These are phyloP conservation scores for Chloromyia formosa DNA, from an alignment of 2,888 invertebrate genomes.

Conservation along the genomic window DNA sequence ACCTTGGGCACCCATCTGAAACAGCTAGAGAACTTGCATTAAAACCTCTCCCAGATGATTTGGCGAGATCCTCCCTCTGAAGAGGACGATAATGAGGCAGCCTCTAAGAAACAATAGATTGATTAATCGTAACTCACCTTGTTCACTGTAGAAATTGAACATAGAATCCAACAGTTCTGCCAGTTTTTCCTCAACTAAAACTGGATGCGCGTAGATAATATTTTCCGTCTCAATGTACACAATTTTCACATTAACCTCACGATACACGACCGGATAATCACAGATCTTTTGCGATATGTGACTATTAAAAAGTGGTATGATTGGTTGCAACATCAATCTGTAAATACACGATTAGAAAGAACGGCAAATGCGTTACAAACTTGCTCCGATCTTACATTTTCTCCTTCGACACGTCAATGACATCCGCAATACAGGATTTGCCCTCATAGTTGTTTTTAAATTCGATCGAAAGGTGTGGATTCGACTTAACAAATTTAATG, in stretches of 20 bases:
- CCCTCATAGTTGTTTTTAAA: conserved; percentile 66
- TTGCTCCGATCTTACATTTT: conserved; percentile 62
- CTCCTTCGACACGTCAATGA: conserved; percentile 60
- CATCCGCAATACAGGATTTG: conserved; percentile 59
- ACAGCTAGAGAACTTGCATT: too few species aligned
- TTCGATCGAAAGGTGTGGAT: conserved; percentile 60
- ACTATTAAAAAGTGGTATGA: conserved; percentile 62
- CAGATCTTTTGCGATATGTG: conserved; percentile 66
- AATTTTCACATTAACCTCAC: conserved; percentile 69
- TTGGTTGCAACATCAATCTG: conserved; percentile 75
- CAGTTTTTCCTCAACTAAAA: conserved; percentile 64
- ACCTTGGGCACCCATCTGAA: too few species aligned
- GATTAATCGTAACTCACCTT: conserved; percentile 60
- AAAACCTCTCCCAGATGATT: too few species aligned
- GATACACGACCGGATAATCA: conserved; percentile 70
- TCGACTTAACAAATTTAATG: conserved; percentile 60
- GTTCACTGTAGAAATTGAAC: conserved; percentile 68
- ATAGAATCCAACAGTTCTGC: conserved; percentile 68
- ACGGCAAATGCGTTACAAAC: background rate
- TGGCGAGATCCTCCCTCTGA: too few species aligned
- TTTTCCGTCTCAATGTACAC: conserved; percentile 69
- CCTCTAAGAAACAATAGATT: too few species aligned
- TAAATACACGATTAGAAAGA: conserved; percentile 50
- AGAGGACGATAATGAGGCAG: too few species aligned
- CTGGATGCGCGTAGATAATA: conserved; percentile 73